Percentiles rank a stretch among this genome's conserved stretches.
Conservation (phyloP, 2,888 invertebrate species). For the Rotaria macrura region DNA sequence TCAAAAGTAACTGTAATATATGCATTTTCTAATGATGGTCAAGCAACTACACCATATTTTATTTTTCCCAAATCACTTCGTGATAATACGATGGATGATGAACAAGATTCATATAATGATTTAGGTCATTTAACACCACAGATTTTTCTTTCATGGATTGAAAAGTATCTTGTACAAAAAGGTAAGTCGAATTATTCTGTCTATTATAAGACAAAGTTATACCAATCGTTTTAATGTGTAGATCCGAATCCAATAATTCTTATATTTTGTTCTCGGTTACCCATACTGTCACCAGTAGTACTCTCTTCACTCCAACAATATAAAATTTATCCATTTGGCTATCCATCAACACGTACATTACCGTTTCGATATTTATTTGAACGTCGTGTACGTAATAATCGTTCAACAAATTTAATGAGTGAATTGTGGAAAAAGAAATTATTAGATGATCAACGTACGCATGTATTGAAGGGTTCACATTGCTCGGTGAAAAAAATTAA, state of each 20-base stretch:
- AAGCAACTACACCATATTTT: not conserved
- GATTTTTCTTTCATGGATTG: not conserved
- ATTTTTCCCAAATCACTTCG: not conserved
- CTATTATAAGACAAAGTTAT: no score
- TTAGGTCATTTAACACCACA: not conserved
- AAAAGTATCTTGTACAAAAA: not conserved
- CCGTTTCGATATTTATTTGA: constrained; percentile 19
- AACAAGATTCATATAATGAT: not conserved
- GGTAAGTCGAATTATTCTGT: no score
- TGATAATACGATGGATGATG: not conserved
- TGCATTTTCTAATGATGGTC: constrained; percentile 8
- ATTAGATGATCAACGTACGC: not conserved
- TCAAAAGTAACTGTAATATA: not conserved
- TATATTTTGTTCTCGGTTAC: not conserved
- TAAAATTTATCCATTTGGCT: not conserved
- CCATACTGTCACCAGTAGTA: not conserved
- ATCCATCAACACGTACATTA: not conserved
- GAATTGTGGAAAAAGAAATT: constrained; percentile 16
- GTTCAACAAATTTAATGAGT: constrained; percentile 7
- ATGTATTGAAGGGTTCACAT: constrained; percentile 7
- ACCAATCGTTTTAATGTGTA: not conserved
- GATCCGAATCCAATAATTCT: not conserved
- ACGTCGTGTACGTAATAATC: constrained; percentile 3
- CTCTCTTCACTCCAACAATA: not conserved
- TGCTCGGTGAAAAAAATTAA: not conserved